A percentile compares a stretch with the other conserved stretches of the same genome.
phyloP scores from a whole-genome alignment of 2,113 vertebrate genomes.

The Dicentrarchus labrax region DNA sequence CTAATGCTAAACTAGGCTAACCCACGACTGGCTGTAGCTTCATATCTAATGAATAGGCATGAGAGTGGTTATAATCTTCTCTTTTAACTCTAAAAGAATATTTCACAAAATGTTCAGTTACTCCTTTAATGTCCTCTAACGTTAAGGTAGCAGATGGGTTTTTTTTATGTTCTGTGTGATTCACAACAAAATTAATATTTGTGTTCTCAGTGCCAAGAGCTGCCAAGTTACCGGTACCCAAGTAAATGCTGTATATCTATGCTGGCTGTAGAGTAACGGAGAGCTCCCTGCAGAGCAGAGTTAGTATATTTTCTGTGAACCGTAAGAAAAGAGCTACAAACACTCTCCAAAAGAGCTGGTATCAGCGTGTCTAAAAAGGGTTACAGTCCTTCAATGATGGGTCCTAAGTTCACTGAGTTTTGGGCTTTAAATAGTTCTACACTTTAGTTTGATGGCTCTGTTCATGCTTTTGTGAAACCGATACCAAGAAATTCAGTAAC shows the following conservation, averaged over 20 bases:
- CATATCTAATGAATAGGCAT: neutral
- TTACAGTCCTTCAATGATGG: neutral
- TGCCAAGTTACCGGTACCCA: neutral
- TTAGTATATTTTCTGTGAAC: slow-evolving; percentile 1
- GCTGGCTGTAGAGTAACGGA: slow-evolving; percentile 21
- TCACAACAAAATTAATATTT: slow-evolving; percentile 5
- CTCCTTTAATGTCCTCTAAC: neutral
- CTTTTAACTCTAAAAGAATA: neutral
- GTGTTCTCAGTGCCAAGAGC: slow-evolving; percentile 27
- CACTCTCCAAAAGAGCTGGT: neutral
- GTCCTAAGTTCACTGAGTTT: neutral
- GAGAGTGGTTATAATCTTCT: neutral
- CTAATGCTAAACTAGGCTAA: neutral
- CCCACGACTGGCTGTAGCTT: neutral
- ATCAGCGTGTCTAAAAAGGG: neutral
- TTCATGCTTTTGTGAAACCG: neutral
- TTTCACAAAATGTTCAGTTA: neutral
- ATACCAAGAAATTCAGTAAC: neutral
- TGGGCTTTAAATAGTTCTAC: neutral
- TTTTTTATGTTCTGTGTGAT: slow-evolving; percentile 16
- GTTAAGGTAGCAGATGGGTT: neutral
- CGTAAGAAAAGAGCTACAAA: neutral
- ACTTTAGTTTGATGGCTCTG: neutral
- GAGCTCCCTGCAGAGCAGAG: slow-evolving; percentile 5
- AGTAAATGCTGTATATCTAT: slow-evolving; percentile 44